These are phyloP conservation scores for Peromyscus californicus DNA, from an alignment of 2,113 vertebrate genomes.

Conservation along the genomic window DNA sequence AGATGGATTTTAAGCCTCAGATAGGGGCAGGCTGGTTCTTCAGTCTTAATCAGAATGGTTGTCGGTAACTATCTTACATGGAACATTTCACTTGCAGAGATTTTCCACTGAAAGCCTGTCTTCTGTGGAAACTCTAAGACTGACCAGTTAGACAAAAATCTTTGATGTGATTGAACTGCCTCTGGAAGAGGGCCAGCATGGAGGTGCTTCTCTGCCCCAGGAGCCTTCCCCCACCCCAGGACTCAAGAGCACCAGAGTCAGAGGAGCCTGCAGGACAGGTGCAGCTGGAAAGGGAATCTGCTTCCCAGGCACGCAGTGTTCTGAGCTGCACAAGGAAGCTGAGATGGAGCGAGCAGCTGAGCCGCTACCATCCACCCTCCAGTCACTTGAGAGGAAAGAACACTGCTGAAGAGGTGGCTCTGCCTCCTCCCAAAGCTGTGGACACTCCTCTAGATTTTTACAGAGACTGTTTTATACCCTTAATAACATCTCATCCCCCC, in stretches of 20 bases:
- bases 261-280: neutral
- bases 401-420: neutral
- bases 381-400: neutral
- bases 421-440: neutral
- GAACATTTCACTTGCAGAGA: neutral
- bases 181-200: neutral
- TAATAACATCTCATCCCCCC: neutral
- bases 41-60: neutral
- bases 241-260: too few species aligned
- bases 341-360: neutral
- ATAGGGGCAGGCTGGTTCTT: neutral
- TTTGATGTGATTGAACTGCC: neutral
- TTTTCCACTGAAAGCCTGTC: neutral
- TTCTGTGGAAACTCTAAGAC: neutral
- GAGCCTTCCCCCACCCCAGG: too few species aligned
- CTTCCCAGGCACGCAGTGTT: too few species aligned
- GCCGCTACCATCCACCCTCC: neutral
- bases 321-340: neutral
- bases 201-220: neutral
- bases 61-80: neutral
- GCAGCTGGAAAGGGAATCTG: neutral
- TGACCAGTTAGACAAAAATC: neutral
- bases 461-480: neutral
- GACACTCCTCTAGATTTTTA: neutral
- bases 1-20: neutral